Base-by-base conservation (phyloP, 1,140 invertebrate genomes). In the Drosophila kepulauana region DNA sequence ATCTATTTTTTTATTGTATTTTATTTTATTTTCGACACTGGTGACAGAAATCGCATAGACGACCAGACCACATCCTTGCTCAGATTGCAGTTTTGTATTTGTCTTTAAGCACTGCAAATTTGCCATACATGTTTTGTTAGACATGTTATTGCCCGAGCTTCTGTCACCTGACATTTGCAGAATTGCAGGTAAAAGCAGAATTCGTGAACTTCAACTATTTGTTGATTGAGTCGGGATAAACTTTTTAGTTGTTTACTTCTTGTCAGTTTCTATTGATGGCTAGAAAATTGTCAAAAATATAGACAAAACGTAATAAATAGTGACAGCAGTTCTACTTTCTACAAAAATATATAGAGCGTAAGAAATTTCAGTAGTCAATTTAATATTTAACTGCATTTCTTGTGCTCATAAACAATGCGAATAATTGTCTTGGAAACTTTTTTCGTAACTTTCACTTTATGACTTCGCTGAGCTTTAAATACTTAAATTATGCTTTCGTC, bases 11-110 rank as follows among this genome's bases (percentile, higher is more conserved):
- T 87, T 81, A 20, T 13, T 5, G 5, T 75, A 71, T 87, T 81
- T 69, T 65, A 76, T 65, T 86, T 84, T 62, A 64, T 78, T 78
- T 70, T 71, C 76, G 57, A 48, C 58, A 63, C 20, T 25, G 20
- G 20, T 25, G 20, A 25, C 20, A 25, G 20, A 25, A 25, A 25
- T 25, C 20, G 63, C 20, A 65, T 82, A 28, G 6, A 41, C n/a
- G 57, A 62, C 41, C 25, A 7, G 35, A 8, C 30, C 51, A 54
- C 51, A 30, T 54, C 11, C 54, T 68, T 43, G 38, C 15, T 13
- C 58, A 43, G 58, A 63, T 51, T 57, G 64, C 28, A 35, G 41
- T 33, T 70, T 49, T 52, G 15, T 57, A 43, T 65, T 41, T 71
- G 25, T 16, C 33, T 28, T 41, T 5, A 25, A 61, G 57, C 7